Evolutionary conservation across 2,113 vertebrate species (phyloP).

Genomic region (Cyphomyrus plagiostoma): DNA sequence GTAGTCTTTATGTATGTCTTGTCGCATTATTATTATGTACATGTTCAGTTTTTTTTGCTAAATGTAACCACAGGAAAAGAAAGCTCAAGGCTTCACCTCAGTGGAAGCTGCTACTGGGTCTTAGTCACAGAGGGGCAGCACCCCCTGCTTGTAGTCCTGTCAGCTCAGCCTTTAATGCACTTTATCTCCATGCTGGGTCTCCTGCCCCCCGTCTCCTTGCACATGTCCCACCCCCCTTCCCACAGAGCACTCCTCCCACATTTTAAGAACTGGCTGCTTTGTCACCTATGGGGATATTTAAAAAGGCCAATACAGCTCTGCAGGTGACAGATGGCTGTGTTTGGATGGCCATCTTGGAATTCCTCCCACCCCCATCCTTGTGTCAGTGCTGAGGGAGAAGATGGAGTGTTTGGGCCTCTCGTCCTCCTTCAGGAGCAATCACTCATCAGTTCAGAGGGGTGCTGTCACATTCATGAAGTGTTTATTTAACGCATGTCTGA

Average conservation of each 20-base stretch:
- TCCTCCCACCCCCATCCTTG: neutral
- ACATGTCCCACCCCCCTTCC: neutral
- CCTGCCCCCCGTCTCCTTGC: neutral
- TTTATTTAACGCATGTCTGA: neutral
- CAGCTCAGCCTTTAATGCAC: neutral
- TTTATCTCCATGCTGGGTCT: neutral
- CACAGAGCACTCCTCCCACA: neutral
- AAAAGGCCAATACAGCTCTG: neutral
- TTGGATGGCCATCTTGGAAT: neutral
- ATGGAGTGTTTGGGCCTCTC: neutral
- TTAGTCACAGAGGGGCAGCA: neutral
- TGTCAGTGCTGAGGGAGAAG: neutral
- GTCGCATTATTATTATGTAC: neutral
- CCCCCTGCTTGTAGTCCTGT: neutral
- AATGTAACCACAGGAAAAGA: neutral
- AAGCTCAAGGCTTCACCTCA: neutral
- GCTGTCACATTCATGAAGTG: neutral
- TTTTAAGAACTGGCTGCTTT: neutral
- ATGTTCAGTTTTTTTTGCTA: neutral
- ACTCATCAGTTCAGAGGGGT: neutral
- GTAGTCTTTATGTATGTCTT: neutral
- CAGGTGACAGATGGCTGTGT: neutral
- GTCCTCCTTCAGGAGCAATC: neutral
- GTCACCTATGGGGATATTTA: neutral
- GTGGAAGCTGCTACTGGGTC: neutral